Evolutionary conservation across 2,888 invertebrate species (phyloP).

Genomic region (Neoitamus cyanurus): DNA sequence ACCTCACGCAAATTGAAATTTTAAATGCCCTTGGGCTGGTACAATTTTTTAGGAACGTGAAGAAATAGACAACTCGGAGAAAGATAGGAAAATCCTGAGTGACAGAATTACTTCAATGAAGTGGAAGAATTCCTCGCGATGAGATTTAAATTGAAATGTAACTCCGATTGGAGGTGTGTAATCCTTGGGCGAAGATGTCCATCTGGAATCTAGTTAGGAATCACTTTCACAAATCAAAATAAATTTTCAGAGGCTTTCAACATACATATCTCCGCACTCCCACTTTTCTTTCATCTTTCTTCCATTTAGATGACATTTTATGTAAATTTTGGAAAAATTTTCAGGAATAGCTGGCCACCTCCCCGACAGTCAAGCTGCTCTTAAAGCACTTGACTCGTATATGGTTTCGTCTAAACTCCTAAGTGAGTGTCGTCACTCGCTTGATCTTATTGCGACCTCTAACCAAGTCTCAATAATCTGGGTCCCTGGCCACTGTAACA

Average conservation of each 20-base stretch:
- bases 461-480: too few relatives aligned
- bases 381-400: too few relatives aligned
- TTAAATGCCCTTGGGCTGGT: not conserved
- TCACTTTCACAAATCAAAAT: not conserved
- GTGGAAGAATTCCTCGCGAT: not conserved
- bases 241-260: not conserved
- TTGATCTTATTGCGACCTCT: too few relatives aligned
- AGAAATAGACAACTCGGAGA: not conserved
- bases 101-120: not conserved
- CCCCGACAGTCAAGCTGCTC: too few relatives aligned
- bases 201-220: not conserved
- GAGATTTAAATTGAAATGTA: not conserved
- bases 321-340: not conserved
- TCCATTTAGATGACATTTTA: not conserved
- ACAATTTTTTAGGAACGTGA: not conserved
- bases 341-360: not conserved
- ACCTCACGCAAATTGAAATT: not conserved
- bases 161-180: not conserved
- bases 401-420: too few relatives aligned
- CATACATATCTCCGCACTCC: not conserved
- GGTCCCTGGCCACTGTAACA: too few relatives aligned
- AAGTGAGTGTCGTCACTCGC: too few relatives aligned
- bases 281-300: not conserved
- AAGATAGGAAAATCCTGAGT: not conserved
- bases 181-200: not conserved